Evolutionary conservation across 2,797 vertebrate species (phyloP), one percentile per base, ranked within the genome.

Genomic region (Allobates femoralis): DNA sequence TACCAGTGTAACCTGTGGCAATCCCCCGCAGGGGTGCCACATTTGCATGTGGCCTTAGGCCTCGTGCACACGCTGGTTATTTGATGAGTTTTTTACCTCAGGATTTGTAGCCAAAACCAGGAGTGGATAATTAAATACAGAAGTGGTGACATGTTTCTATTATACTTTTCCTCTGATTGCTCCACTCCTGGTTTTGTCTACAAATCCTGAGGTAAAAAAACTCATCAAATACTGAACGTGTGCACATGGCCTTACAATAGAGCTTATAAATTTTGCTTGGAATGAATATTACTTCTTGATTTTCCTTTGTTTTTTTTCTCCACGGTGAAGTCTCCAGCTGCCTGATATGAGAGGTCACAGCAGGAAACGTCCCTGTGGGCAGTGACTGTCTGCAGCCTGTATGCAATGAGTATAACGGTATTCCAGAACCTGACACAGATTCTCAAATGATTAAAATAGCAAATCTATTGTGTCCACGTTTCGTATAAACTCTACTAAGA

Each of bases 341-440:
- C n/a, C 71, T 50, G 23, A 41, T 71, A 71, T 71, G 41, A 74
- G 5, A 74, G n/a, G 41, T 74, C 71, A 74, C 71, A 50, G 71
- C 23, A 18, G 41, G 41, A 50, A 26, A 74, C 37, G 41, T 74
- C 71, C 71, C 71, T 26, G 23, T 16, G 18, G 41, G 71, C 41
- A 26, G 12, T n/a, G 14, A 50, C 2, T 16, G 14, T 26, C 2
- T 16, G 3, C 16, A 50, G 71, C 12, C 71, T 50, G 41, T 19
- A 50, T 26, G n/a, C 71, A 26, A 46, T 26, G n/a, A 74, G 41
- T 14, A 50, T 50, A n/a, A n/a, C 41, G 14, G n/a, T 74, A 74
- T 74, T 15, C 5, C 71, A 26, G 19, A 74, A 74, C 16, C 71
- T 50, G 71, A 50, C 37, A 74, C 23, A 46, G 67, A 46, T 50